A percentile compares a stretch with the other conserved stretches of the same genome.
phyloP scores from a whole-genome alignment of 2,797 vertebrate genomes.

The Staurois parvus region DNA sequence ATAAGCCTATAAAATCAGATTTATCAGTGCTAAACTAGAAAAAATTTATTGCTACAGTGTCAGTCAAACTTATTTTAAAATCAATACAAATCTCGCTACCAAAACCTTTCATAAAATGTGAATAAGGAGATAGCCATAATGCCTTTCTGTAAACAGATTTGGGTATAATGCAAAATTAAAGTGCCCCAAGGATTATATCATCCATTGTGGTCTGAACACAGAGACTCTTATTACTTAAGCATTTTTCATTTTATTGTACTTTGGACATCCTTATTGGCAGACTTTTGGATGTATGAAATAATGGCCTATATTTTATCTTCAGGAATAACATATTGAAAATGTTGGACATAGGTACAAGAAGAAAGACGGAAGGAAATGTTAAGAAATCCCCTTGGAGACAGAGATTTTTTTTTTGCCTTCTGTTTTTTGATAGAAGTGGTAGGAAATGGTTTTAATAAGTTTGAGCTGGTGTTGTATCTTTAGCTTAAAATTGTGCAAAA shows the following conservation, averaged over 20 bases:
- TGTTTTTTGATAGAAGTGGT: conserved; percentile 6
- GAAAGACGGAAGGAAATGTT: too few relatives aligned
- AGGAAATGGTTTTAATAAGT: conserved; percentile 24
- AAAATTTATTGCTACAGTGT: conserved; percentile 86
- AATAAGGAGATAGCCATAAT: conserved; percentile 80
- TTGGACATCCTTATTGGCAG: conserved; percentile 59
- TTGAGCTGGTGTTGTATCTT: background rate
- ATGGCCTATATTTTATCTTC: conserved; percentile 57
- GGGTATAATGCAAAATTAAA: conserved; percentile 80
- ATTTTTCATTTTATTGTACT: conserved; percentile 59
- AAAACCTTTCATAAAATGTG: conserved; percentile 82
- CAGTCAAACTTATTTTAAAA: conserved; percentile 80
- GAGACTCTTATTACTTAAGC: conserved; percentile 42
- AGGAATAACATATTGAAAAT: conserved; percentile 55
- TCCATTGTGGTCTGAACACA: conserved; percentile 58
- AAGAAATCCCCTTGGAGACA: conserved; percentile 45
- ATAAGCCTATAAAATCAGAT: conserved; percentile 83
- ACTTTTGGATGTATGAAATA: conserved; percentile 57
- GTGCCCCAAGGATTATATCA: conserved; percentile 74
- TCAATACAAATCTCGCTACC: conserved; percentile 88
- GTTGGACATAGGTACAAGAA: too few relatives aligned
- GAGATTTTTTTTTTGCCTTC: conserved; percentile 8
- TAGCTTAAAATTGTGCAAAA: background rate
- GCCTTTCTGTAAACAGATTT: conserved; percentile 82
- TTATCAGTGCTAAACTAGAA: conserved; percentile 88